These are phyloP conservation scores for Podocnemis expansa DNA, from an alignment of 2,113 vertebrate species.

Conservation along the genomic window DNA sequence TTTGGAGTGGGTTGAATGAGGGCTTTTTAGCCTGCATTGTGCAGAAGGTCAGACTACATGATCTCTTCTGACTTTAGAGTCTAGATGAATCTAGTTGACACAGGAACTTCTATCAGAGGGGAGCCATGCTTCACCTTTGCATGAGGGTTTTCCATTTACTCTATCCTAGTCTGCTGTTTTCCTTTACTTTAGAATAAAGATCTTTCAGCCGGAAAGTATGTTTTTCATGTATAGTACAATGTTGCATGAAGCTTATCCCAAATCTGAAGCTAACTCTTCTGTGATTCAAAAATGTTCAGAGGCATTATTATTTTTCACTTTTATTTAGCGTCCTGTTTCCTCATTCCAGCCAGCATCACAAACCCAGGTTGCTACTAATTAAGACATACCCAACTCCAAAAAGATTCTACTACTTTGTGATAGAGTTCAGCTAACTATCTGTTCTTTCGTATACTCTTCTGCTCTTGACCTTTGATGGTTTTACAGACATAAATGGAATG, in stretches of 20 bases:
- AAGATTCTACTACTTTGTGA: neutral
- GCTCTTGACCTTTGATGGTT: neutral
- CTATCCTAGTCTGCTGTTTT: constrained; percentile 47
- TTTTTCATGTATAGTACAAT: constrained; percentile 17
- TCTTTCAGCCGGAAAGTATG: neutral
- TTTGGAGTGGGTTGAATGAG: no score
- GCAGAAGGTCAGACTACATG: no score
- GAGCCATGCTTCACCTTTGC: neutral
- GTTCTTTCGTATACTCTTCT: neutral
- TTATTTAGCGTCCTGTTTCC: neutral
- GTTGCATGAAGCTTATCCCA: constrained; percentile 34
- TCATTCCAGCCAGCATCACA: neutral
- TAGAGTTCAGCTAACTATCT: neutral
- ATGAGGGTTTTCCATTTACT: neutral
- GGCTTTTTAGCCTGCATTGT: no score
- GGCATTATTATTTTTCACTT: constrained; percentile 23
- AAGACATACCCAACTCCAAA: neutral
- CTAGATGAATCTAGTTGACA: no score
- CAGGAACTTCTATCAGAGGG: constrained; percentile 15
- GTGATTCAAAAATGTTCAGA: neutral
- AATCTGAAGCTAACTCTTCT: neutral
- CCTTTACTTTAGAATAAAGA: neutral
- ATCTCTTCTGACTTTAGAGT: no score
- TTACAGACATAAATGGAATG: neutral
- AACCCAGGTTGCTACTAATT: neutral